Evolutionary conservation across 37 sponge, comb jelly and placozoan species (phyloP), one percentile per base, ranked within the genome.

Genomic region (Tethya wilhelma): DNA sequence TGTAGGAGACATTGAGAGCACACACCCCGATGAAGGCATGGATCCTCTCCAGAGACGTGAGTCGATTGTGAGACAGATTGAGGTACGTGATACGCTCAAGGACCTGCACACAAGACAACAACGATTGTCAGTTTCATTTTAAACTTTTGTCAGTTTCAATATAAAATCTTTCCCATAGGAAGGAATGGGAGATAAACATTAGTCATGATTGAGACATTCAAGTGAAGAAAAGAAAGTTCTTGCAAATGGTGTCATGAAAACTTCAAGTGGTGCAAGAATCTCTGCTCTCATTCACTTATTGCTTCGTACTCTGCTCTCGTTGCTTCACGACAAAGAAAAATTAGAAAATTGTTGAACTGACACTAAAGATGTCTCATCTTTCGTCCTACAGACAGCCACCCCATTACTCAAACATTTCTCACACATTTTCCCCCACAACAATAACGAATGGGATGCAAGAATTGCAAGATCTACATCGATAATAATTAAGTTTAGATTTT

Each of bases 41-140:
- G 25, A 90, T 29, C 44, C 83, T 66, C 25, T 59, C 45, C 25
- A 82, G 70, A 6, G 77, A 72, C n/a, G 46, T 2, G 7, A 90
- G 71, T 20, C 69, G 34, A 36, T 90, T 90, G 69, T 90, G 78
- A 12, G 91, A 85, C 26, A 90, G 40, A 37, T 85, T 56, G 49
- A 90, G 70, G 2, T 37, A 32, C 0, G 57, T 60, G 37, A 90
- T 56, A 6, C 66, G 44, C 68, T 90, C 91, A 78, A 90, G 45
- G 23, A 85, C 78, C 90, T 90, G 77, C 1, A 30, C 37, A 58
- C 23, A 30, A 31, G 3, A 65, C 28, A 26, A 38, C 38, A 36
- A 30, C 5, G 37, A n/a, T n/a, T n/a, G n/a, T n/a, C n/a, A n/a
- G n/a, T n/a, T n/a, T n/a, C n/a, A n/a, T n/a, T n/a, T n/a, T n/a